Base-by-base conservation (phyloP, 2,113 vertebrate species). In the Gallinago media region DNA sequence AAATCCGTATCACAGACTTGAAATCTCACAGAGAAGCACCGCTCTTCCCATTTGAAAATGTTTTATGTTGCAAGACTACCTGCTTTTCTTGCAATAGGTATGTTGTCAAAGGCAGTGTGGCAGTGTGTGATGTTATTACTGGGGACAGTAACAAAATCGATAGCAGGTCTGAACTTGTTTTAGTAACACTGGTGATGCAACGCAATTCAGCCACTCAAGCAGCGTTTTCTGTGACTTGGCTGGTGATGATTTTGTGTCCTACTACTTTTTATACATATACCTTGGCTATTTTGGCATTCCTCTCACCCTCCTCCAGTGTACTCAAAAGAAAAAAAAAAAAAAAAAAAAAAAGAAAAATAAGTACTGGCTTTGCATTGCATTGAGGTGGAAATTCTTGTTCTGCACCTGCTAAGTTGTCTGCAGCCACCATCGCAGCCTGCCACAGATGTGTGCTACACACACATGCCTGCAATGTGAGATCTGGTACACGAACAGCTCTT, bases 391-490 rank as follows among this genome's bases (percentile, higher is more conserved):
- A 42, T 52, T 79, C 66, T 72, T 62, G 27, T 13, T 81, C 36
- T 36, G 31, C 46, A 89, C n/a, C 29, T 86, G 56, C 32, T 68
- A 44, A 84, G 52, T 5, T 62, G 15, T 26, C 61, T 65, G 29
- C 44, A 89, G 40, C 6, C 76, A 92, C 49, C 61, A 56, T 44
- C 26, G 46, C 22, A 78, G 8, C n/a, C 7, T 9, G 2, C 12
- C 19, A 26, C 10, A 63, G 14, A 44, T 11, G 23, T 0, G 4
- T 0, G 0, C n/a, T 84, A 21, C 1, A 44, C 22, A 14, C 3
- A 12, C 2, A 9, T 7, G 8, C 44, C 50, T 50, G 32, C 8
- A 47, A 21, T 31, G 55, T 74, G 65, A 79, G 32, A 31, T 25
- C 23, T 58, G 31, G 40, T 47, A 80, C 34, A 38, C 8, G 36